Conservation (phyloP, 2,888 invertebrate species). For the Agonopterix heracliana region DNA sequence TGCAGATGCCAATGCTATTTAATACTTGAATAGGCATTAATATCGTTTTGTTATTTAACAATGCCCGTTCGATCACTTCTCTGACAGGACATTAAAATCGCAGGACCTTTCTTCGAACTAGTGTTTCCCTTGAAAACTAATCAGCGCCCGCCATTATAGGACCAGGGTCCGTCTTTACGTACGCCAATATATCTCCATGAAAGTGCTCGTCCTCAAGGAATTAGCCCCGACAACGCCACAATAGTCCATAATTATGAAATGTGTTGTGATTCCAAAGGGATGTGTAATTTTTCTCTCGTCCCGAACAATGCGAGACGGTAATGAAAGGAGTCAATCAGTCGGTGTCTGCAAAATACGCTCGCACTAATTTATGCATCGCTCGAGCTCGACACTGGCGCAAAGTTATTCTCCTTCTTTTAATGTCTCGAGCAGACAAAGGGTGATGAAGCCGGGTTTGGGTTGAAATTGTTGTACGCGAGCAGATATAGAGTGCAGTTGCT, state of each 20-base stretch:
- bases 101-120: slow-evolving; percentile 56
- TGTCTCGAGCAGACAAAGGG: slow-evolving; percentile 49
- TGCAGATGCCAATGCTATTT: neutral
- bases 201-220: slow-evolving; percentile 49
- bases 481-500: neutral
- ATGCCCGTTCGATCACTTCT: slow-evolving; percentile 23
- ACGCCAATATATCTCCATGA: slow-evolving; percentile 50
- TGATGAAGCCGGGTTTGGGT: slow-evolving; percentile 30
- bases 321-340: slow-evolving; percentile 76
- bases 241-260: slow-evolving; percentile 77
- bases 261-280: slow-evolving; percentile 68
- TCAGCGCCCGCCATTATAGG: slow-evolving; percentile 57
- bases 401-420: slow-evolving; percentile 30
- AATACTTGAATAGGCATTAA: slow-evolving; percentile 4
- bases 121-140: slow-evolving; percentile 66
- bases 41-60: slow-evolving; percentile 20
- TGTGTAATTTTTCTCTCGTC: slow-evolving; percentile 63
- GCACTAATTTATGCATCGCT: slow-evolving; percentile 61
- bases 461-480: slow-evolving; percentile 3
- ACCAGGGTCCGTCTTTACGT: slow-evolving; percentile 47
- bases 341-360: slow-evolving; percentile 60
- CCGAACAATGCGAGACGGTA: slow-evolving; percentile 67
- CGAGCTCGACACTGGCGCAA: slow-evolving; percentile 21
- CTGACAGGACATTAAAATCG: slow-evolving; percentile 44
- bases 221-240: slow-evolving; percentile 67